phyloP scores from a whole-genome alignment of 2,888 invertebrate genomes.

The Lobophora halterata region DNA sequence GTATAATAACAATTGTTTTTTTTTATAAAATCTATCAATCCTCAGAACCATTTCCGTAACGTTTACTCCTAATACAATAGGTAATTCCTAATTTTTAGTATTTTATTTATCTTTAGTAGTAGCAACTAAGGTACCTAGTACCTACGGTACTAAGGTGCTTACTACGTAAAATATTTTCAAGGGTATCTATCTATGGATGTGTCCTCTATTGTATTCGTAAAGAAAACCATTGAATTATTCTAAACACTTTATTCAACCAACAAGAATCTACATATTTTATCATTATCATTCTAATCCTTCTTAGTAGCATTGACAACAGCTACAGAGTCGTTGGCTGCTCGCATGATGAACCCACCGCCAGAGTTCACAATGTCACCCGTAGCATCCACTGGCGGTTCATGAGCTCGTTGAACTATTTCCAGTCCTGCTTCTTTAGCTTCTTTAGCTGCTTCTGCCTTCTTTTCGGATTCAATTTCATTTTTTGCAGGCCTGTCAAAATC shows the following conservation, averaged over 20 bases:
- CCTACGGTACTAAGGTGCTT: too few relatives aligned
- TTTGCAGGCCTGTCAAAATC: slow-evolving; percentile 53
- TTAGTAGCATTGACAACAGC: slow-evolving; percentile 10
- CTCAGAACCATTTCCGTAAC: too few relatives aligned
- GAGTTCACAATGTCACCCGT: slow-evolving; percentile 51
- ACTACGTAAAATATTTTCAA: too few relatives aligned
- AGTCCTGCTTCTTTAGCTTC: slow-evolving; percentile 11
- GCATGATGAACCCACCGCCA: slow-evolving; percentile 52
- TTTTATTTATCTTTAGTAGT: background rate
- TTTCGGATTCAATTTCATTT: slow-evolving; percentile 39
- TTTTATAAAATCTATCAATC: too few relatives aligned
- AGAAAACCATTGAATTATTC: too few relatives aligned
- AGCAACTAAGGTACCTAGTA: too few relatives aligned
- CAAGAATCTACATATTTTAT: background rate
- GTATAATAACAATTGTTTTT: too few relatives aligned
- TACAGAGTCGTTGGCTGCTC: slow-evolving; percentile 38
- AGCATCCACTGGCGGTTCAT: slow-evolving; percentile 31
- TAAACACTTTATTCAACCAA: slow-evolving; percentile 2
- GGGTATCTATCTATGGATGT: too few relatives aligned
- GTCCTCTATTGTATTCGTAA: too few relatives aligned
- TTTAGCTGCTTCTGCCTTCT: slow-evolving; percentile 18
- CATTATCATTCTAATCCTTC: slow-evolving; percentile 3
- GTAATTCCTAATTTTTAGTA: too few relatives aligned
- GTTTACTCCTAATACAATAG: background rate
- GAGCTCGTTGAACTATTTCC: slow-evolving; percentile 34